phyloP scores from a whole-genome alignment of 1,140 invertebrate species.

The Caerostris extrusa region DNA sequence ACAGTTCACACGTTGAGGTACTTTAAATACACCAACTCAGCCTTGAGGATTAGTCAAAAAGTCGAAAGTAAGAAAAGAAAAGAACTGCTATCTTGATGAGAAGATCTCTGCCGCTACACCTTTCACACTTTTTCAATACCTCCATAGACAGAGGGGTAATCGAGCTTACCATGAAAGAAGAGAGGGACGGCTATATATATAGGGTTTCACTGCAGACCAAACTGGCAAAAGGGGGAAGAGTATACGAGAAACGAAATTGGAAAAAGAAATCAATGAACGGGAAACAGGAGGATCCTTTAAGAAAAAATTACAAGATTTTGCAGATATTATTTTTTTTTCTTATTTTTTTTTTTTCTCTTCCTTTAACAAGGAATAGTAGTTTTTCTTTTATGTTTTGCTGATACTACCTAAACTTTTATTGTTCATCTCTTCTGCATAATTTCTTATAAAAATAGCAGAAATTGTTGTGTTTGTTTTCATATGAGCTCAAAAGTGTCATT shows the following conservation, averaged over 20 bases:
- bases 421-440: no score
- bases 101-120: background rate
- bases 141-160: slow-evolving; percentile 22
- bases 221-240: background rate
- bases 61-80: no score
- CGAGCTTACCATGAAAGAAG: slow-evolving; percentile 13
- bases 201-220: slow-evolving; percentile 31
- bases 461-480: no score
- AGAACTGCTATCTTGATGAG: background rate
- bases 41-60: no score
- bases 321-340: background rate
- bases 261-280: slow-evolving; percentile 16
- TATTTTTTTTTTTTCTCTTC: background rate
- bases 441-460: no score
- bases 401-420: no score
- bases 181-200: background rate
- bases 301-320: background rate
- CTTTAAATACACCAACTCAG: no score
- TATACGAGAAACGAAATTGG: background rate
- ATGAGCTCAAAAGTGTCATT: no score
- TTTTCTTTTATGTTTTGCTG: no score
- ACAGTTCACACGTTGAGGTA: no score
- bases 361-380: no score
- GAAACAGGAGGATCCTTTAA: background rate
- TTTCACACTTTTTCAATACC: slow-evolving; percentile 1